Percentiles rank a stretch among this genome's conserved stretches.
phyloP scores from a whole-genome alignment of 1,140 invertebrate species.

The Drosophila nigromelanica region DNA sequence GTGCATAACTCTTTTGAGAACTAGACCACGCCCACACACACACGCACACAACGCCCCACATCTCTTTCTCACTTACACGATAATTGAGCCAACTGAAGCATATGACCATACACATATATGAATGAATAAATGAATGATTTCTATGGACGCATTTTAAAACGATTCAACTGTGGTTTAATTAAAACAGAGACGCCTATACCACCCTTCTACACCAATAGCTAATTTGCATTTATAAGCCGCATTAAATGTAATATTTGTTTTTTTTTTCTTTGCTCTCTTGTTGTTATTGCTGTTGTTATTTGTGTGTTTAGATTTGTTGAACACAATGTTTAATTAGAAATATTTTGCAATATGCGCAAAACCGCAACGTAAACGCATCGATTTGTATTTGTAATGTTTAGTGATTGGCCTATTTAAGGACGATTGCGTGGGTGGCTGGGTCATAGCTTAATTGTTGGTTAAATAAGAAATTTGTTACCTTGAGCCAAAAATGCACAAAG shows the following conservation, averaged over 20 bases:
- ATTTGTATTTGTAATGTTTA: constrained; percentile 65
- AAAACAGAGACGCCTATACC: constrained; percentile 20
- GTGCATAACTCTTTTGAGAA: constrained; percentile 31
- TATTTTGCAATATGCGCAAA: constrained; percentile 23
- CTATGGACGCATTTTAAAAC: not conserved
- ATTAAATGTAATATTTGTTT: constrained; percentile 46
- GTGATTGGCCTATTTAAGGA: constrained; percentile 46
- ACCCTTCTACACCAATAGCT: constrained; percentile 9
- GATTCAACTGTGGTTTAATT: constrained; percentile 51
- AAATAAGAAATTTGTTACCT: constrained; percentile 11
- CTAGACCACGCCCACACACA: constrained; percentile 46
- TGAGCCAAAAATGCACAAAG: constrained; percentile 9
- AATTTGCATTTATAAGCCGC: constrained; percentile 54
- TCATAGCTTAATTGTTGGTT: constrained; percentile 8
- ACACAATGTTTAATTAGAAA: constrained; percentile 65
- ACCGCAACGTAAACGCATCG: constrained; percentile 59
- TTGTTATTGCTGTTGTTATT: constrained; percentile 22
- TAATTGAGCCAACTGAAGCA: constrained; percentile 45
- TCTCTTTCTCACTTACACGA: not conserved
- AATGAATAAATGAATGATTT: constrained; percentile 13
- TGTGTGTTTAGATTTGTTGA: constrained; percentile 42
- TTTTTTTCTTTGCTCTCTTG: constrained; percentile 6
- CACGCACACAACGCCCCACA: constrained; percentile 25
- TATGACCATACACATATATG: constrained; percentile 11
- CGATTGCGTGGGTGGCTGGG: not conserved